Evolutionary conservation across 2,888 invertebrate genomes (phyloP), one percentile per base, ranked within the genome.

Genomic region (Mesochorus sp.): DNA sequence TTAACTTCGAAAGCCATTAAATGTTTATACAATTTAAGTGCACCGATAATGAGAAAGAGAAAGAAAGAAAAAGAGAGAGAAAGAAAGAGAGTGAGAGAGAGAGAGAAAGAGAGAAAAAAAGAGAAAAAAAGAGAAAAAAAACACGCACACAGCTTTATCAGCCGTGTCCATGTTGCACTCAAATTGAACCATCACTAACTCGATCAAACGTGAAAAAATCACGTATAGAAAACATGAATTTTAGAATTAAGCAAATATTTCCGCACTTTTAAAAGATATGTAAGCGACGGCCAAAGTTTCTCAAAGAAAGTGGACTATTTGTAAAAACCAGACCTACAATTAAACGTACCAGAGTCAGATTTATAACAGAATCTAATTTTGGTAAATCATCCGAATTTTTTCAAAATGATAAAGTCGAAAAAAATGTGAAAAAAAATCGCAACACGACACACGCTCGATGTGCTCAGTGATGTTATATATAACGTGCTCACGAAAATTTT

Each of bases 81-180:
- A 49, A 21, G 10, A 39, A 53, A 83, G 28, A 26, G 1, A 1
- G 10, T 51, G 8, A 70, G 42, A 39, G 44, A 51, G 42, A 57
- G 17, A 37, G 37, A 17, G 62, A 6, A 37, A 49, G 39, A 14
- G 4, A n/a, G 28, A 34, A 34, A 67, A 51, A 39, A 42, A 34
- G 26, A 2, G 21, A 24, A 31, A 42, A 44, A 26, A 37, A 4
- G 21, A 42, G n/a, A 19, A 57, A 24, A 2, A 66, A 83, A 84
- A 80, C 81, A 84, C 85, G 86, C 87, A 86, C 86, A 87, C 83
- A 80, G 80, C 75, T 83, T 75, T 64, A 80, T 74, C 74, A 79
- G 78, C 70, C 78, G 74, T 74, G 78, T 74, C 34, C 39, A 53
- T 53, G 37, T 68, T 49, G 68, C 53, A 71, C 66, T 70, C 44